Evolutionary conservation across 92 coral and sea anemone species (phyloP), one percentile per base, ranked within the genome.

Genomic region (Epizoanthus rinbou): DNA sequence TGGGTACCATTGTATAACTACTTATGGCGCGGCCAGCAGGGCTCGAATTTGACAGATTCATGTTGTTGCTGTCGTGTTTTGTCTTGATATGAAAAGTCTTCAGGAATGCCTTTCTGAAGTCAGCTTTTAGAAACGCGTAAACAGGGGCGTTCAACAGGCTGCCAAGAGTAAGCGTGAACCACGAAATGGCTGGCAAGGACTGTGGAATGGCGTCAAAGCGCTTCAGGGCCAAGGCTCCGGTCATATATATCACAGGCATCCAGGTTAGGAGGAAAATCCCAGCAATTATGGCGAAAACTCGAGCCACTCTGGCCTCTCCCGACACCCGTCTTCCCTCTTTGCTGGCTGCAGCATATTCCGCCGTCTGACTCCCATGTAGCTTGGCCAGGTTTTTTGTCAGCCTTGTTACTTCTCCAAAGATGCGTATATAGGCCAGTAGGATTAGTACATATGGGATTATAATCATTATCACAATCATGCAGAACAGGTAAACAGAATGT

Each of bases 231-330:
- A 39, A 81, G 28, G 93, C 94, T 3, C 87, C 70, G 18, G 97
- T 91, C 97, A 93, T 91, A 59, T 91, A 91, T 24, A 93, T 87
- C 14, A 93, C 94, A 3, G 97, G 97, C 57, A 90, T 76, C 97
- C 97, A 93, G 19, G 91, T 86, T 0, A 93, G 25, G 3, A 93
- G 90, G 64, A 93, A 93, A 24, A 93, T 91, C 2, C 87, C 94
- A 8, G 97, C 94, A 56, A 93, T 88, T 18, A 93, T 71, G 35
- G 97, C 97, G 66, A 93, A 93, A 11, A 93, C 92, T 47, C 92
- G 82, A 17, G 94, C 94, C 67, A 93, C 93, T 18, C 91, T 76
- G 22, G 91, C 97, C 69, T 93, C 94, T n/a, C 94, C 85, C 0
- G 97, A 64, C 3, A 93, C 90, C 60, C 97, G 81, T 64, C 80